These are phyloP conservation scores for Mactra quadrangularis DNA, from an alignment of 1,140 invertebrate species.

Conservation along the genomic window DNA sequence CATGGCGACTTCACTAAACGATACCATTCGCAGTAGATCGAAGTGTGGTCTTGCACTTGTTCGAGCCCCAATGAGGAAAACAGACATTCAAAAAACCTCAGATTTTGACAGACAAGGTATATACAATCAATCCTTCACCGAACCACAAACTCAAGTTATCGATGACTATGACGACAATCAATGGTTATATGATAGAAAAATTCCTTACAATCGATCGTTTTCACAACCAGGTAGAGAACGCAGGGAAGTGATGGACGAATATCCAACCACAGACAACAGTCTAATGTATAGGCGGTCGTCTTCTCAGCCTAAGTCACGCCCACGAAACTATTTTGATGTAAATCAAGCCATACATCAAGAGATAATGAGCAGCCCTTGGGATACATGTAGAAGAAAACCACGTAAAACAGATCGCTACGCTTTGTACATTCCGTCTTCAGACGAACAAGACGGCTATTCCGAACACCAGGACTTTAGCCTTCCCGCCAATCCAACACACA, in stretches of 20 bases:
- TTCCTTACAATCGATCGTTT: background rate
- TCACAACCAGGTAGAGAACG: background rate
- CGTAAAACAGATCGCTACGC: conserved; percentile 13
- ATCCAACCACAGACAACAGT: no score
- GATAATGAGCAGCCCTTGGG: conserved; percentile 32
- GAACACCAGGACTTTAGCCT: background rate
- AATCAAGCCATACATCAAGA: conserved; percentile 38
- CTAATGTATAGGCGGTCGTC: no score
- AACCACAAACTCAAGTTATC: background rate
- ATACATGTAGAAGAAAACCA: conserved; percentile 27
- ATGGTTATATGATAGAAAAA: background rate
- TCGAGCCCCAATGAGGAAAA: background rate
- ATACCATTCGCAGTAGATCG: background rate
- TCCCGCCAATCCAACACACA: no score
- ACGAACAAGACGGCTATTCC: background rate
- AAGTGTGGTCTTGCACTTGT: background rate
- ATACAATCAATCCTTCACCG: conserved; percentile 4
- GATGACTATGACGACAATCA: background rate
- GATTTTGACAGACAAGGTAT: background rate
- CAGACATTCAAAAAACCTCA: background rate
- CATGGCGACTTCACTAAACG: no score
- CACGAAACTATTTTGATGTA: background rate
- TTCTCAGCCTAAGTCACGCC: background rate
- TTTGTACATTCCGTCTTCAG: conserved; percentile 1
- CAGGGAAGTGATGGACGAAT: no score